These are phyloP conservation scores for Coregonus ussuriensis DNA, from an alignment of 2,797 vertebrate species.

Conservation along the genomic window DNA sequence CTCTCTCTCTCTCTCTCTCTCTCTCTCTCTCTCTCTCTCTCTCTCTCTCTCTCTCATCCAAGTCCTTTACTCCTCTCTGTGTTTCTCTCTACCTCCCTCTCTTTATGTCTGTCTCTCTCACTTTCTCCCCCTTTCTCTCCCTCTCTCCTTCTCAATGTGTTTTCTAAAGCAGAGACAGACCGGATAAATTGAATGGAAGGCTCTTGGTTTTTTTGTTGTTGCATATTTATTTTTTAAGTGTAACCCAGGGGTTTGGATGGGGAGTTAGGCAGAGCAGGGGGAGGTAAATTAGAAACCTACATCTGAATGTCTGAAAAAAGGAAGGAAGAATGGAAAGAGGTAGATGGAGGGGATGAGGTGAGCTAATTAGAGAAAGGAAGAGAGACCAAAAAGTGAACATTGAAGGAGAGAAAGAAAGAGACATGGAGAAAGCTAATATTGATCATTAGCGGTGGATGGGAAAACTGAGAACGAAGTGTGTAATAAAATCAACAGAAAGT, in stretches of 20 bases:
- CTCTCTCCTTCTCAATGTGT: conserved; percentile 20
- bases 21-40: conserved; percentile 36
- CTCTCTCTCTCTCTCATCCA: conserved; percentile 13
- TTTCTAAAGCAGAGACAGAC: conserved; percentile 31
- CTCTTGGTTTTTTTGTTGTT: conserved; percentile 39
- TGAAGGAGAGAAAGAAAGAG: conserved; percentile 42
- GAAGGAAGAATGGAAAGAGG: conserved; percentile 39
- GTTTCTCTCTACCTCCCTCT: conserved; percentile 27
- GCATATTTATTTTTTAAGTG: conserved; percentile 50
- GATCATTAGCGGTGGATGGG: not conserved
- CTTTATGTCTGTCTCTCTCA: conserved; percentile 20
- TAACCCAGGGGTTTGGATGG: conserved; percentile 19
- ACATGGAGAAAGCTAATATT: not conserved
- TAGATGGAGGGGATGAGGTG: conserved; percentile 46
- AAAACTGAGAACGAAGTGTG: not conserved
- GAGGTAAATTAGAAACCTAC: conserved; percentile 60
- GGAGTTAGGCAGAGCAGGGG: conserved; percentile 16
- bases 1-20: conserved; percentile 51
- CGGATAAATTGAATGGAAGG: conserved; percentile 28
- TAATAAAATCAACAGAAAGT: conserved; percentile 4
- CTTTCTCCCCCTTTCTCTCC: conserved; percentile 27
- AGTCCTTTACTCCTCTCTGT: conserved; percentile 54
- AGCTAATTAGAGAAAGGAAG: conserved; percentile 75
- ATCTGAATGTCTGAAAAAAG: conserved; percentile 46
- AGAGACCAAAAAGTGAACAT: conserved; percentile 26